Conservation (phyloP, 2,888 invertebrate species). For the Odontothrips loti region DNA sequence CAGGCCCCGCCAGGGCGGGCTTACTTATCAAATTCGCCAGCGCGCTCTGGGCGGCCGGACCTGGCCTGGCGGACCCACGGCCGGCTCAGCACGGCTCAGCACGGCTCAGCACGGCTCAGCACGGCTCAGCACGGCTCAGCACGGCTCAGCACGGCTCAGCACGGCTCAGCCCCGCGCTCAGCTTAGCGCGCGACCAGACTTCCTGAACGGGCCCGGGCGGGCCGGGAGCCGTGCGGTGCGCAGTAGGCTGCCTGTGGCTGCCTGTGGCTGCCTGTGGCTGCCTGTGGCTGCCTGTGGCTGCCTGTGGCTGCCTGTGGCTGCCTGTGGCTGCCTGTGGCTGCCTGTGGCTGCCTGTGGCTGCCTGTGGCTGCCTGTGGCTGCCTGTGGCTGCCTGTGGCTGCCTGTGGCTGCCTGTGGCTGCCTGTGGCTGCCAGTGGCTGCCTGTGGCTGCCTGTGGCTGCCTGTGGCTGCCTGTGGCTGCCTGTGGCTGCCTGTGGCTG, state of each 20-base stretch:
- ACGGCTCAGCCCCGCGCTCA: neutral
- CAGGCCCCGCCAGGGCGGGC: no score
- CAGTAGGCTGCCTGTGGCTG: no score
- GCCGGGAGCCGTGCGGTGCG: neutral
- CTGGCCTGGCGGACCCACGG: neutral
- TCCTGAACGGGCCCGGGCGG: neutral
- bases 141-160: neutral
- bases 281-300: neutral
- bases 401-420: neutral
- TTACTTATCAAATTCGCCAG: neutral
- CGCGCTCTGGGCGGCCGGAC: neutral
- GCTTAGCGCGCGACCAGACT: neutral
- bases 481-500: neutral
- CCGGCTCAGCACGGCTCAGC: neutral
- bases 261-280: neutral
- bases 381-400: neutral
- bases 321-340: neutral
- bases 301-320: neutral
- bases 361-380: neutral
- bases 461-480: neutral
- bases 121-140: neutral
- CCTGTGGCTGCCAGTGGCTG: no score
- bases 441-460: no score
- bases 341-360: neutral
- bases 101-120: neutral